Evolutionary conservation across 2,888 invertebrate species (phyloP), one percentile per base, ranked within the genome.

Genomic region (Himalopsyche tibetana): DNA sequence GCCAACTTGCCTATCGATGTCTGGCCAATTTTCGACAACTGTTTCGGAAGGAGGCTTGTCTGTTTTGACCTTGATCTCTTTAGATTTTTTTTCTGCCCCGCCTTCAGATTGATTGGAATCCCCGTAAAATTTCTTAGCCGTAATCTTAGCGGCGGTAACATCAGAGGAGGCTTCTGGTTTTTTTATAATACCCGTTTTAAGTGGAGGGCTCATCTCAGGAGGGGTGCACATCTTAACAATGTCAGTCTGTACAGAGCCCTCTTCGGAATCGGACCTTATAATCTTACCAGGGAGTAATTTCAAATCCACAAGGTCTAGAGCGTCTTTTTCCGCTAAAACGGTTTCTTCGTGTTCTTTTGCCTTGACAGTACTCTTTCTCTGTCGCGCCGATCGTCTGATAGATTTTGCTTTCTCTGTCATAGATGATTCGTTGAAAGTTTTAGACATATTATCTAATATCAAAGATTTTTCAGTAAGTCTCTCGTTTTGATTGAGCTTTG

Each of bases 391-490:
- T 89, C 92, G 91, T 84, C 93, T 91, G 84, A 93, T 93, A 89
- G 69, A 82, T 79, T 87, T 87, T 12, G 84, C 55, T 74, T 85
- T 89, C 15, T 93, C 93, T 36, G 92, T 91, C 88, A 93, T 90
- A 87, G 93, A 92, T 88, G 92, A 93, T 83, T 93, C 92, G 90
- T 93, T 93, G 90, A 93, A 93, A 90, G 93, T 93, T 91, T 92
- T 93, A 86, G 93, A 93, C 93, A 93, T 93, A 90, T 93, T 92
- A 90, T 91, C 92, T 90, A 93, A 91, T 91, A 93, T 93, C 91
- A 92, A 92, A 91, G 90, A 90, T 92, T 94, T 94, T 90, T 94
- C 94, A 90, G 94, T 94, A 90, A 94, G 92, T 90, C 94, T 94
- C 89, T 92, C 90, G 80, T 56, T 87, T 82, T 86, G 84, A 51